Evolutionary conservation across 1,140 invertebrate genomes (phyloP).

Genomic region (Panulirus ornatus): DNA sequence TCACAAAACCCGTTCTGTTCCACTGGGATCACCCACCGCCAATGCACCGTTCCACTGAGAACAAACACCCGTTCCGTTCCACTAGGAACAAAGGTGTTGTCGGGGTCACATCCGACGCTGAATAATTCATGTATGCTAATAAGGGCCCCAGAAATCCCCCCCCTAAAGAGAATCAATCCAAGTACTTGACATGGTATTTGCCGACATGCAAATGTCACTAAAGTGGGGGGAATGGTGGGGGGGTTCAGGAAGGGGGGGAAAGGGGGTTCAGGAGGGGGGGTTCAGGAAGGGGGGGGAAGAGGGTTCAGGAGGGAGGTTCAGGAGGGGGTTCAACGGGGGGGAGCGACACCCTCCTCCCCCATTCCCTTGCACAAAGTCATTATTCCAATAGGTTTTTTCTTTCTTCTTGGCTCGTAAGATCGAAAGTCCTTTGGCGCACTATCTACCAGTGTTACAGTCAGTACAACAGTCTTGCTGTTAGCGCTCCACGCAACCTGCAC

Average conservation of each 20-base stretch:
- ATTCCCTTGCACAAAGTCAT: not conserved
- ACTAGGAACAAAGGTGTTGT: not conserved
- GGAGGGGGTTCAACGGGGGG: too few relatives aligned
- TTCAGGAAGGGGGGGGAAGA: not conserved
- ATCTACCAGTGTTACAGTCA: too few relatives aligned
- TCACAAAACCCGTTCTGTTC: too few relatives aligned
- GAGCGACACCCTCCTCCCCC: too few relatives aligned
- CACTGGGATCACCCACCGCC: too few relatives aligned
- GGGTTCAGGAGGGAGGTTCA: too few relatives aligned
- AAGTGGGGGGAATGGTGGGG: not conserved
- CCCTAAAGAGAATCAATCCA: constrained; percentile 39
- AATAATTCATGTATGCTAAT: constrained; percentile 49
- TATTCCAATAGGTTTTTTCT: too few relatives aligned
- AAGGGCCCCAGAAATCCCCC: constrained; percentile 21
- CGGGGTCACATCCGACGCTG: constrained; percentile 23
- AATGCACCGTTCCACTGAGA: too few relatives aligned
- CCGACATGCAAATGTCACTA: constrained; percentile 34
- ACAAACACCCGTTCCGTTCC: not conserved
- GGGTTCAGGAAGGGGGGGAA: not conserved
- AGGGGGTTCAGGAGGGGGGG: not conserved
- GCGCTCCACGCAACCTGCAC: too few relatives aligned
- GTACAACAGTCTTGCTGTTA: too few relatives aligned
- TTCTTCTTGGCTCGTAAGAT: too few relatives aligned
- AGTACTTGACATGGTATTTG: constrained; percentile 51
- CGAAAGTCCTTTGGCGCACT: too few relatives aligned